A percentile compares a stretch with the other conserved stretches of the same genome.
Evolutionary conservation across 2,113 vertebrate genomes (phyloP).

Genomic region (Pseudopodoces humilis): DNA sequence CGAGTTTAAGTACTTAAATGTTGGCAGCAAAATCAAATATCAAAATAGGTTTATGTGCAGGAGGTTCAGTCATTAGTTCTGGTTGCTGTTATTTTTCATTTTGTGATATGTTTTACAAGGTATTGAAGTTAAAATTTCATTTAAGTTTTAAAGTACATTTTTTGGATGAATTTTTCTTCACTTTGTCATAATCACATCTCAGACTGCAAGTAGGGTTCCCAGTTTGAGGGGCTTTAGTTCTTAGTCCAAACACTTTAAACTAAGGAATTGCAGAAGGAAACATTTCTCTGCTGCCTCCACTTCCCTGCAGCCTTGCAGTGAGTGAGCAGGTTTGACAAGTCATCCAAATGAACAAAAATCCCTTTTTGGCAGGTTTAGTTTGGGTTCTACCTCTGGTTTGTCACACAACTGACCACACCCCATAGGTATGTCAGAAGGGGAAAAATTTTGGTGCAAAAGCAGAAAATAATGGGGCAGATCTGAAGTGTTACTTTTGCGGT

Average conservation of each 20-base stretch:
- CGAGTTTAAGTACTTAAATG: not conserved
- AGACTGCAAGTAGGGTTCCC: fast-evolving
- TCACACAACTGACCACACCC: fast-evolving
- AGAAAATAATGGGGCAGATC: not conserved
- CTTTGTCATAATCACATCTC: not conserved
- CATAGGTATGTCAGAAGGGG: not conserved
- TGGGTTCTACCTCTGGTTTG: not conserved
- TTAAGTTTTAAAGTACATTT: not conserved
- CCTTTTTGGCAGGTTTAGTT: not conserved
- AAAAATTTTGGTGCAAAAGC: not conserved
- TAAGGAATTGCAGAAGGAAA: not conserved
- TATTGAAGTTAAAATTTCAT: not conserved
- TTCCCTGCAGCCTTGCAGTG: fast-evolving
- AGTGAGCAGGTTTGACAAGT: not conserved
- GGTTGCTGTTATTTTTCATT: not conserved
- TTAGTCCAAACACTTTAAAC: not conserved
- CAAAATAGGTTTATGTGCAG: not conserved
- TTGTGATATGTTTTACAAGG: not conserved
- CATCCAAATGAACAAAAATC: not conserved
- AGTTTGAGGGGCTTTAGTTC: not conserved
- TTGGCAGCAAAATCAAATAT: not conserved
- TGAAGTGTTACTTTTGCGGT: not conserved
- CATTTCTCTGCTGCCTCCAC: not conserved
- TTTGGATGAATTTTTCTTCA: not conserved
- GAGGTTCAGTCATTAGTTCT: not conserved